phyloP scores from a whole-genome alignment of 2,797 vertebrate species.

The Danio choprae region DNA sequence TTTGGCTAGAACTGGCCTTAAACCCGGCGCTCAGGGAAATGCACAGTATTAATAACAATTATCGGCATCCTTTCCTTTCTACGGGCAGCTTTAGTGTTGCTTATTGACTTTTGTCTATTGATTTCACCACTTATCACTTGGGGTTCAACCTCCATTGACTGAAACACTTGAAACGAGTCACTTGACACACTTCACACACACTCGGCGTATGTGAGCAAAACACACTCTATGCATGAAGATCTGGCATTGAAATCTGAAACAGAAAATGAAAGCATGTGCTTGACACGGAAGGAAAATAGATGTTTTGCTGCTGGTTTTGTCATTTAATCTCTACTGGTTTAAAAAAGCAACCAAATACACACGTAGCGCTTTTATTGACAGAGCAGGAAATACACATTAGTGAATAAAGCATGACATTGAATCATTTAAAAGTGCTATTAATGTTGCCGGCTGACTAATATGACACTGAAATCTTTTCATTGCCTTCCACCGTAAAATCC shows the following conservation, averaged over 20 bases:
- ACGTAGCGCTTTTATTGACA: not conserved
- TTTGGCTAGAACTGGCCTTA: constrained; percentile 62
- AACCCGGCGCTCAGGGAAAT: constrained; percentile 67
- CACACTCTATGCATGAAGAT: not conserved
- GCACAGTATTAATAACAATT: constrained; percentile 78
- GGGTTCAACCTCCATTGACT: constrained; percentile 47
- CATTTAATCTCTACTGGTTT: constrained; percentile 4
- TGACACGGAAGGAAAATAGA: not conserved
- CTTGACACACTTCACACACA: not conserved
- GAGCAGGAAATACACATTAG: not conserved
- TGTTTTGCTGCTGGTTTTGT: not conserved
- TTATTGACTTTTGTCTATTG: constrained; percentile 80
- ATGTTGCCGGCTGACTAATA: not conserved
- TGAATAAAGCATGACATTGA: not conserved
- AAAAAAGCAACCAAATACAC: not conserved
- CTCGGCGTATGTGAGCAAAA: not conserved
- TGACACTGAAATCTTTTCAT: not conserved
- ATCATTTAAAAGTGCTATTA: constrained; percentile 13
- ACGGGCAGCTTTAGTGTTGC: constrained; percentile 76
- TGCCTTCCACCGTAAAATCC: not conserved
- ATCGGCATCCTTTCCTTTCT: constrained; percentile 76
- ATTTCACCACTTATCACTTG: constrained; percentile 65
- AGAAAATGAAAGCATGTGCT: constrained; percentile 1
- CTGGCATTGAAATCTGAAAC: not conserved
- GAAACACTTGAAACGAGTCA: constrained; percentile 14